phyloP scores from a whole-genome alignment of 2,113 vertebrate species.

The Hemiscyllium ocellatum region DNA sequence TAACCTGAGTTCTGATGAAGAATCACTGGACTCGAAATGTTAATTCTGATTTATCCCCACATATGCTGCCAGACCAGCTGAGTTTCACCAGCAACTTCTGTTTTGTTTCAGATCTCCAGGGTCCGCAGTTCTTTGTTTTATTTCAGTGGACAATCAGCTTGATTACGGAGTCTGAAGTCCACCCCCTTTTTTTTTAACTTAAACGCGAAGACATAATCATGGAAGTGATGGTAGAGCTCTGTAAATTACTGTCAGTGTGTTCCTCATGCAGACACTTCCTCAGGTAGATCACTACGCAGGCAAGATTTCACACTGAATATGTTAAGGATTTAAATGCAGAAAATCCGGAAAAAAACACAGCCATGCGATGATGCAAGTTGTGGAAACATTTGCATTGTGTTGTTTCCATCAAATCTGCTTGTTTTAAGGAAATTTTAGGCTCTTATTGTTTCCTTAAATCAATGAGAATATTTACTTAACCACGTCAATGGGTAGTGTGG shows the following conservation, averaged over 20 bases:
- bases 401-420: slow-evolving; percentile 18
- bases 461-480: background rate
- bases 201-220: background rate
- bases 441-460: background rate
- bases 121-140: too few relatives aligned
- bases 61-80: too few relatives aligned
- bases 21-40: too few relatives aligned
- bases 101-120: too few relatives aligned
- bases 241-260: background rate
- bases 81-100: too few relatives aligned
- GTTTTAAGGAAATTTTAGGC: background rate
- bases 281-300: background rate
- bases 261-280: background rate
- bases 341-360: slow-evolving; percentile 16
- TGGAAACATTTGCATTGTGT: background rate
- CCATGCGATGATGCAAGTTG: background rate
- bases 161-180: background rate
- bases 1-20: too few relatives aligned
- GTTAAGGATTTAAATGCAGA: background rate
- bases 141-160: background rate
- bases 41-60: too few relatives aligned
- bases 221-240: background rate
- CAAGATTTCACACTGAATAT: slow-evolving; percentile 6
- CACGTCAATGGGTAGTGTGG: background rate
- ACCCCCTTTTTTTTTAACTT: background rate